Base-by-base conservation (phyloP, 2,113 vertebrate genomes). In the Loxodonta africana region DNA sequence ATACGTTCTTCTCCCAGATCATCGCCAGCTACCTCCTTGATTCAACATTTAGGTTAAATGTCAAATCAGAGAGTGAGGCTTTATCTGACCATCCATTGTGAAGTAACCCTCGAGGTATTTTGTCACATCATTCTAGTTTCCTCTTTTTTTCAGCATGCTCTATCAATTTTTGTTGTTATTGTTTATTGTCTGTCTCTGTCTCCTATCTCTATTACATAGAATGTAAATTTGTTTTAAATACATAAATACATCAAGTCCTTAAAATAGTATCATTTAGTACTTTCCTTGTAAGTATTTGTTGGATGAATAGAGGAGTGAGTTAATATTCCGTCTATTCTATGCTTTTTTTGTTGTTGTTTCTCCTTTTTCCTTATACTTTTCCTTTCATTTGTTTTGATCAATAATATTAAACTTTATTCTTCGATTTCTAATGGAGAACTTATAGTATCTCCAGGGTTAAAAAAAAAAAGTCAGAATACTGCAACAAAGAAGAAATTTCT, bases 371-470 rank as follows among this genome's bases (percentile, higher is more conserved):
- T 23, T 65, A 5, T 51, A 60, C 41, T 93, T 92, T 86, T 14
- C 65, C 65, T 71, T 93, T 96, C 17, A 48, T 90, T 81, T 67
- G 2, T 83, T 89, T 85, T 88, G 28, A 44, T 48, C 15, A 88
- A 44, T 85, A 83, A 87, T 85, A 93, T 33, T 83, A 73, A 46
- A 85, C 18, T 90, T 87, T 78, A 67, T 65, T 88, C 28, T 92
- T 93, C 30, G 28, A 88, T 91, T 94, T 94, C 33, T 65, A 77
- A 53, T 92, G 57, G 91, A 60, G 30, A 89, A 73, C 8, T 28
- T 57, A 3, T 1, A 80, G 0, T 65, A 28, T 51, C 26, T 90
- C 28, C 84, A 67, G 30, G 3, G 25, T 92, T 92, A 33, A 80
- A 62, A 37, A 69, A 33, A 28, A 67, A 63, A 25, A 62, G 9